These are phyloP conservation scores for Drosophila mercatorum DNA, from an alignment of 2,888 invertebrate genomes.

Conservation along the genomic window DNA sequence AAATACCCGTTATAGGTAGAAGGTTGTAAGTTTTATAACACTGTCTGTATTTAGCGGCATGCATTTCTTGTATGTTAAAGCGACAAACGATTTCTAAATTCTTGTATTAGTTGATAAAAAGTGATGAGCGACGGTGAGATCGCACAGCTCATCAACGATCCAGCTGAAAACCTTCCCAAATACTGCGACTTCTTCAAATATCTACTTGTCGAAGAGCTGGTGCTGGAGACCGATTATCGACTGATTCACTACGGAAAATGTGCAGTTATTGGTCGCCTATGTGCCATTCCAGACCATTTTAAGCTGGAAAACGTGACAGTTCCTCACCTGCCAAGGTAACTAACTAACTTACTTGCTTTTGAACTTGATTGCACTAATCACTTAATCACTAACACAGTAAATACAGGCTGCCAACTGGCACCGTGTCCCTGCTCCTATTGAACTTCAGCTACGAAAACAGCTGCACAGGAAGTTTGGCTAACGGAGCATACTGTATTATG, in stretches of 20 bases:
- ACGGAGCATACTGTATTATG: constrained; percentile 70
- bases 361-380: neutral
- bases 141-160: constrained; percentile 11
- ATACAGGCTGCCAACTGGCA: constrained; percentile 73
- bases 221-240: constrained; percentile 62
- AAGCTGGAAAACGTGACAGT: constrained; percentile 77
- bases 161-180: constrained; percentile 44
- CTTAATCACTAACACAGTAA: constrained; percentile 48
- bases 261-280: constrained; percentile 78
- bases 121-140: constrained; percentile 39
- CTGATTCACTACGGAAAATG: constrained; percentile 80
- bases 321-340: constrained; percentile 69
- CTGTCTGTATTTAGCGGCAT: constrained; percentile 23
- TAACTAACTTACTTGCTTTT: constrained; percentile 16
- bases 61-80: neutral
- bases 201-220: constrained; percentile 79
- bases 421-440: constrained; percentile 64
- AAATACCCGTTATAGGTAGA: constrained; percentile 1
- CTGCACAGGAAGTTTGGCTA: constrained; percentile 36
- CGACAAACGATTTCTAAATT: neutral
- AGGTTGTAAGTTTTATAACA: constrained; percentile 12
- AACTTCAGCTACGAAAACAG: constrained; percentile 52
- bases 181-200: constrained; percentile 75
- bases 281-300: constrained; percentile 43
- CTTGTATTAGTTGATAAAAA: neutral